Conservation (phyloP, 37 sponge, comb jelly and placozoan genomes). For the Cliona cf. orientalis region DNA sequence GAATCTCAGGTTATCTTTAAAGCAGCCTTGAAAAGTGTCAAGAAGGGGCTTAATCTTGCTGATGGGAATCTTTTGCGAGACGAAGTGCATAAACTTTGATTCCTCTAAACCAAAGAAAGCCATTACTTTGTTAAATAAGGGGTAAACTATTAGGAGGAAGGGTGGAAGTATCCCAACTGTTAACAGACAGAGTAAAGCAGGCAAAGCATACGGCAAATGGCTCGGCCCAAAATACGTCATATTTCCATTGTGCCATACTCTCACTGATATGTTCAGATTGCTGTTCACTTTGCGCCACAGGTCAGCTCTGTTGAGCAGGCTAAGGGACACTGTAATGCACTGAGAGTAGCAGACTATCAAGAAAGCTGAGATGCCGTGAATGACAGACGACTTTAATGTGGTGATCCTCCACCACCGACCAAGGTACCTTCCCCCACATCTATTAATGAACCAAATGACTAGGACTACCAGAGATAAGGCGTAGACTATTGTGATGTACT, state of each 20-base stretch:
- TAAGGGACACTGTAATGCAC: conserved; percentile 20
- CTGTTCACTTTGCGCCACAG: neutral
- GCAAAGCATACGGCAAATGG: conserved; percentile 52
- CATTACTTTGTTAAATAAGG: conserved; percentile 21
- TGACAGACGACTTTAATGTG: neutral
- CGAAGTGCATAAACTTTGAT: neutral
- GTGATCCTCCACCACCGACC: neutral
- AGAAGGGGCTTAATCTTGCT: conserved; percentile 46
- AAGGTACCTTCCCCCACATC: conserved; percentile 10
- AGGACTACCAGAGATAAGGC: neutral
- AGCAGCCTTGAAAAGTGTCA: conserved; percentile 39
- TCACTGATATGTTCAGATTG: no score
- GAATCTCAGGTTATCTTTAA: conserved; percentile 43
- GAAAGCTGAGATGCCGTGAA: conserved; percentile 49
- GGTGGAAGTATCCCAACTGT: conserved; percentile 18
- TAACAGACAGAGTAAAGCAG: conserved; percentile 36
- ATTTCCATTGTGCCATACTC: conserved; percentile 36
- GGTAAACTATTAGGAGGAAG: conserved; percentile 15
- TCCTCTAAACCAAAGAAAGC: conserved; percentile 5
- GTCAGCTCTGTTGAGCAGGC: neutral
- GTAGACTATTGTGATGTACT: neutral
- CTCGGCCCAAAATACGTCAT: conserved; percentile 17
- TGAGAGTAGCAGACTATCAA: conserved; percentile 39
- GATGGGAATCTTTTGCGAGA: neutral
- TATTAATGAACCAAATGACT: conserved; percentile 14